phyloP scores from a whole-genome alignment of 1,140 invertebrate species.

The Drosophila navojoa region DNA sequence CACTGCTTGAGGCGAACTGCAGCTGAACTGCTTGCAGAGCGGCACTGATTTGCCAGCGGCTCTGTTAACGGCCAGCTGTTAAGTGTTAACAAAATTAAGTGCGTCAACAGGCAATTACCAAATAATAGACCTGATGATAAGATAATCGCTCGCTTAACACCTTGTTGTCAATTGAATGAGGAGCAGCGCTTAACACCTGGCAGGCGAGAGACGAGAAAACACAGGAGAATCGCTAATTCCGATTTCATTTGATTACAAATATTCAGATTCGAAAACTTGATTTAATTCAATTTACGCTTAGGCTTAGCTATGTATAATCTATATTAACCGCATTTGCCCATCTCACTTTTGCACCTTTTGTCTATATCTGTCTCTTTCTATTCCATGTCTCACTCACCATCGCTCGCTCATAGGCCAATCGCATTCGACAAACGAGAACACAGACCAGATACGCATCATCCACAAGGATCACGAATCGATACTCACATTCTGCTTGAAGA shows the following conservation, averaged over 20 bases:
- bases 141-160: conserved; percentile 14
- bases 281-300: background rate
- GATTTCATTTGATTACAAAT: too few species aligned
- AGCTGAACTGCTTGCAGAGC: background rate
- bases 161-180: background rate
- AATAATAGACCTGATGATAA: conserved; percentile 10
- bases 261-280: background rate
- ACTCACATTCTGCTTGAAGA: conserved; percentile 97
- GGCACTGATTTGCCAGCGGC: background rate
- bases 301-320: conserved; percentile 1
- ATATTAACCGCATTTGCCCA: conserved; percentile 5
- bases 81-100: conserved; percentile 1
- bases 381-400: background rate
- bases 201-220: background rate
- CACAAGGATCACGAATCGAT: conserved; percentile 99
- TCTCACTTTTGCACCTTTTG: conserved; percentile 1
- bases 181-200: background rate
- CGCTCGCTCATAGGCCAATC: conserved; percentile 57
- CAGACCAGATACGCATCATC: conserved; percentile 96
- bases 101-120: conserved; percentile 10
- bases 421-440: conserved; percentile 78
- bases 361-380: conserved; percentile 2
- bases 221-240: too few species aligned
- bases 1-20: background rate
- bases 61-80: conserved; percentile 8